A percentile compares a stretch with the other conserved stretches of the same genome.
Conservation (phyloP, 2,113 vertebrate species). For the Pterocles gutturalis region DNA sequence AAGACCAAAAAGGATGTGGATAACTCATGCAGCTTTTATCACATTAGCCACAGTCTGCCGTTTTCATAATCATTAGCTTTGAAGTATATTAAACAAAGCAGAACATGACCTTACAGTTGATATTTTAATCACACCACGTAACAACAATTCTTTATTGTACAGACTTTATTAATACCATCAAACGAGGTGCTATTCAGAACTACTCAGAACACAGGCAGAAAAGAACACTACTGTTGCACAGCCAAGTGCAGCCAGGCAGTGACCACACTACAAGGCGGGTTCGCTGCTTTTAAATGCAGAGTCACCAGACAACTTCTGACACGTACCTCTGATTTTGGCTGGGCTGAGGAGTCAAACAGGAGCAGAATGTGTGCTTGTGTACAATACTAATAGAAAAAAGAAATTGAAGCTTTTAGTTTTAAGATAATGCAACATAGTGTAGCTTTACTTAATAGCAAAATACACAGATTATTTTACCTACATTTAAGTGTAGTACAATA, state of each 20-base stretch:
- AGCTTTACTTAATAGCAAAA: neutral
- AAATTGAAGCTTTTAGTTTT: neutral
- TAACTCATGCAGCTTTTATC: conserved; percentile 17
- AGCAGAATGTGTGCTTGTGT: accelerated
- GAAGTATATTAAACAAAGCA: conserved; percentile 45
- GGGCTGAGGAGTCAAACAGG: neutral
- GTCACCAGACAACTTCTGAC: neutral
- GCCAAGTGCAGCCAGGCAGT: neutral
- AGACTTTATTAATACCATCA: neutral
- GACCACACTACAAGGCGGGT: neutral
- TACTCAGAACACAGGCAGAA: neutral
- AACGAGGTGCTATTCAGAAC: neutral
- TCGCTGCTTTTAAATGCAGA: neutral
- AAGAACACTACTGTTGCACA: neutral
- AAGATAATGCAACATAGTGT: neutral
- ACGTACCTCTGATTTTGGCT: accelerated
- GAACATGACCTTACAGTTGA: conserved; percentile 23
- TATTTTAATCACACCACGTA: neutral
- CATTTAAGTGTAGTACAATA: neutral
- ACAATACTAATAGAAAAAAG: neutral
- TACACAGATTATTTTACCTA: neutral
- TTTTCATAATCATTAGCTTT: conserved; percentile 19
- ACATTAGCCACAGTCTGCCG: conserved; percentile 37
- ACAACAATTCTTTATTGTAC: neutral
- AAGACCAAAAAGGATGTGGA: neutral